Conservation (phyloP, 2,113 vertebrate species). For the Chlorodrepanis virens region DNA sequence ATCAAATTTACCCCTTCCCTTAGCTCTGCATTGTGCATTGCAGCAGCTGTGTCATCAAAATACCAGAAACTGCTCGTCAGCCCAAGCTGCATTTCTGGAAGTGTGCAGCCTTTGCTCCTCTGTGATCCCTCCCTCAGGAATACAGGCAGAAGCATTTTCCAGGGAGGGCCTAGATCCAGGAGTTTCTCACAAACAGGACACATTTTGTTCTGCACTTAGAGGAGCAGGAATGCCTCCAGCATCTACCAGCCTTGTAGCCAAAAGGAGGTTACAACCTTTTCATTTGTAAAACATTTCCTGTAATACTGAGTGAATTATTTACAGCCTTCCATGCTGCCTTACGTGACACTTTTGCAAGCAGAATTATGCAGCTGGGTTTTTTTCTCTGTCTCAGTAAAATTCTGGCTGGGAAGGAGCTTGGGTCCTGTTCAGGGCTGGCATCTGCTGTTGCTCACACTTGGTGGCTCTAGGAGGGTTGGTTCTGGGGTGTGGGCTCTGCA, state of each 20-base stretch:
- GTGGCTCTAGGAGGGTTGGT: neutral
- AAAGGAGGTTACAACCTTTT: conserved; percentile 35
- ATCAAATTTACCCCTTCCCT: neutral
- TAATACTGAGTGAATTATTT: neutral
- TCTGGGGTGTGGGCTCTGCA: neutral
- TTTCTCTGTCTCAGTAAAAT: neutral
- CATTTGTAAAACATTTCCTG: conserved; percentile 36
- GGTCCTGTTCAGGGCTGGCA: neutral
- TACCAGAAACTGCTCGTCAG: neutral
- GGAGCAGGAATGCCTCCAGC: neutral
- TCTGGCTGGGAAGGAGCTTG: neutral
- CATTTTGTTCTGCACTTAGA: neutral
- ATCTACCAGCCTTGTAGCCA: neutral
- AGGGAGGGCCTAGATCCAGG: neutral
- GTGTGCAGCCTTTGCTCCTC: neutral
- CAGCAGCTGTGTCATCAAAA: conserved; percentile 10
- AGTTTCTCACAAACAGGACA: neutral
- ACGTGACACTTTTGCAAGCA: neutral
- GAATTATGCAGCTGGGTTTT: neutral
- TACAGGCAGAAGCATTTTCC: neutral
- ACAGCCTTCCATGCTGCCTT: neutral
- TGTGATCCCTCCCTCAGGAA: neutral
- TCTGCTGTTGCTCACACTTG: fast-evolving
- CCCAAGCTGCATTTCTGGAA: neutral
- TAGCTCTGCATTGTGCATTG: neutral